Evolutionary conservation across 2,113 vertebrate genomes (phyloP).

Genomic region (Stegastes partitus): DNA sequence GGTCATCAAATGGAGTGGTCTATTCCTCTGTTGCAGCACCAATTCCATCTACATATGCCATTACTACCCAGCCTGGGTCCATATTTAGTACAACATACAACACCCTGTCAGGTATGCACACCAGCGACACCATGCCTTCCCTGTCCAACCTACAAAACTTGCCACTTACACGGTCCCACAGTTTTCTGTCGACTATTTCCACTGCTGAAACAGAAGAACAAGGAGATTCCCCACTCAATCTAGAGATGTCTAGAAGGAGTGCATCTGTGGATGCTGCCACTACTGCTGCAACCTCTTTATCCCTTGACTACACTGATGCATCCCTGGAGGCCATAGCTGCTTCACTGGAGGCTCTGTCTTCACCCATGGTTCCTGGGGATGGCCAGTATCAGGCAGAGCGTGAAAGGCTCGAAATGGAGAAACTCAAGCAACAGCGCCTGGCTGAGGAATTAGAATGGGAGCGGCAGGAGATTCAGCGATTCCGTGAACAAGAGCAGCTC

Average conservation of each 20-base stretch:
- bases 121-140: constrained; percentile 90
- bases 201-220: constrained; percentile 86
- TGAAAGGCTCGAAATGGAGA: constrained; percentile 95
- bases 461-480: constrained; percentile 97
- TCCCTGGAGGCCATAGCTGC: constrained; percentile 91
- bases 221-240: constrained; percentile 79
- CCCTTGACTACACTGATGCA: constrained; percentile 91
- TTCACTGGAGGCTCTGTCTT: constrained; percentile 86
- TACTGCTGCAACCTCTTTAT: constrained; percentile 84
- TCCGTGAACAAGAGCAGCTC: constrained; percentile 96
- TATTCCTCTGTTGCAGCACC: constrained; percentile 98
- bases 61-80: constrained; percentile 97
- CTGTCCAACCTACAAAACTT: constrained; percentile 90
- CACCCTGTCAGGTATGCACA: constrained; percentile 90
- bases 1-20: constrained; percentile 96
- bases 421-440: constrained; percentile 96
- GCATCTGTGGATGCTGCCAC: constrained; percentile 78
- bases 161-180: constrained; percentile 91
- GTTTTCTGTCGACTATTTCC: constrained; percentile 91
- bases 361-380: constrained; percentile 90
- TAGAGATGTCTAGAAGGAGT: constrained; percentile 86
- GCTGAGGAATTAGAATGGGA: constrained; percentile 98
- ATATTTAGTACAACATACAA: constrained; percentile 95
- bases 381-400: constrained; percentile 94
- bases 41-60: constrained; percentile 94